Evolutionary conservation across 2,888 invertebrate genomes (phyloP), one percentile per base, ranked within the genome.

Genomic region (Acanthosepion lycidas): DNA sequence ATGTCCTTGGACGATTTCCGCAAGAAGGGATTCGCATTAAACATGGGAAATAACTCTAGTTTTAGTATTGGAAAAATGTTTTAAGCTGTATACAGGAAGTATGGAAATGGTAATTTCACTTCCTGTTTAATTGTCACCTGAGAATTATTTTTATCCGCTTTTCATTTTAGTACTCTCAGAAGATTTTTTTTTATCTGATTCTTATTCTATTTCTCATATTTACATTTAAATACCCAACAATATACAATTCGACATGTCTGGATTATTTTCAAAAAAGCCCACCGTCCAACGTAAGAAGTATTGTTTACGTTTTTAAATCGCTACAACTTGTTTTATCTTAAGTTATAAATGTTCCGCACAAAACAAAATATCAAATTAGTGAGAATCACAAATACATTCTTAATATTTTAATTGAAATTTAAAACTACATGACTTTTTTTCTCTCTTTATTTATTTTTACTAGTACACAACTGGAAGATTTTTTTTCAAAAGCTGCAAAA

Each of bases 241-340:
- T n/a, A n/a, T 15, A 78, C 78, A n/a, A 78, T 78, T 18, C 78
- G 33, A 78, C 33, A 78, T 78, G 78, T 78, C 78, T n/a, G 78
- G 78, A 78, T 96, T 97, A 94, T 97, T 97, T 94, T 95, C 96
- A 91, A 97, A 97, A 95, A 97, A 97, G 95, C 97, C 97, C 42
- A 97, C 97, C 93, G 96, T 96, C 93, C 96, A 97, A 96, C 96
- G 97, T 96, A 96, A 96, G 96, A 95, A 33, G 33, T 59, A 48
- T 78, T 78, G 78, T 78, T 78, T 78, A 78, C 78, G 15, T n/a
- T 78, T 78, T 78, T n/a, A 9, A n/a, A n/a, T 78, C 33, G 5
- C n/a, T 33, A 59, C 6, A 23, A 59, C 59, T 59, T 23, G 6
- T 20, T 59, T 59, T 59, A 59, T 20, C 18, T 55, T 15, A 15